phyloP scores from a whole-genome alignment of 2,113 vertebrate genomes.

The Podilymbus podiceps region DNA sequence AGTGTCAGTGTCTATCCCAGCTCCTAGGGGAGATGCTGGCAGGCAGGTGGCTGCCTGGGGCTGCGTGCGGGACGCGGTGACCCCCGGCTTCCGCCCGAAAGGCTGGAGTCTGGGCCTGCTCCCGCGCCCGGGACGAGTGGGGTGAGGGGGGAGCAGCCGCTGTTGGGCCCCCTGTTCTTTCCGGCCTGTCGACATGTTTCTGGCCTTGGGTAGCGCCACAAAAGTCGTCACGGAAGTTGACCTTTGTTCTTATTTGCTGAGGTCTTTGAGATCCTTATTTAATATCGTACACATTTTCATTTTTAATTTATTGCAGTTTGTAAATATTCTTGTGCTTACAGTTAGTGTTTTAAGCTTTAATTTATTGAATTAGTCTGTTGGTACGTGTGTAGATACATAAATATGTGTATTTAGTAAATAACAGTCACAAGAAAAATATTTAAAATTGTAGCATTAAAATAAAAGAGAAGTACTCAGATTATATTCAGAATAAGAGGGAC shows the following conservation, averaged over 20 bases:
- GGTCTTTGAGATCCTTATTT: neutral
- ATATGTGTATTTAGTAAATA: neutral
- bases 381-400: neutral
- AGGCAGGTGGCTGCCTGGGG: rapidly evolving
- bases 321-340: constrained; percentile 44
- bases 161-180: neutral
- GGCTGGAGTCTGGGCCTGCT: neutral
- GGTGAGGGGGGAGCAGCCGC: no score
- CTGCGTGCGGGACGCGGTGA: rapidly evolving
- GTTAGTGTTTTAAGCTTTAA: constrained; percentile 29
- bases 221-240: neutral
- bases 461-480: neutral
- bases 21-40: rapidly evolving
- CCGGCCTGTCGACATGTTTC: rapidly evolving
- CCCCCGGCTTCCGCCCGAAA: no score
- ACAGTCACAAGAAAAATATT: neutral
- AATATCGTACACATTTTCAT: neutral
- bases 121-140: rapidly evolving
- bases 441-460: neutral
- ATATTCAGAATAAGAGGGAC: neutral
- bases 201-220: neutral
- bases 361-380: constrained; percentile 31
- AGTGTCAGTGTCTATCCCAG: rapidly evolving
- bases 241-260: neutral
- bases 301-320: constrained; percentile 60